These are phyloP conservation scores for Myopa testacea DNA, from an alignment of 2,888 invertebrate species.

Conservation along the genomic window DNA sequence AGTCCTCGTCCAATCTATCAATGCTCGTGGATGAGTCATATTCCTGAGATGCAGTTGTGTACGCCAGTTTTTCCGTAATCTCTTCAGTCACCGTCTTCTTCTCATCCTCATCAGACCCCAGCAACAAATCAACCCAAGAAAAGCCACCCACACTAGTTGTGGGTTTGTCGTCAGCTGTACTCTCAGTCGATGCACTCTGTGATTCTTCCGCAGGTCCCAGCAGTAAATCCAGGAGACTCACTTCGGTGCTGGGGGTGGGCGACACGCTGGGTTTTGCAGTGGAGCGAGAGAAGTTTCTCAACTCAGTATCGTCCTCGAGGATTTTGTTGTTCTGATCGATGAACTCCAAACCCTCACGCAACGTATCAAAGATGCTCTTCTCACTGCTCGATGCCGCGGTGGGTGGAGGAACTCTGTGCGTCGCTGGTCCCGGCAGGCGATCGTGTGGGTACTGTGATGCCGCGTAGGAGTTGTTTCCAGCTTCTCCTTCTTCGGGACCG, in stretches of 20 bases:
- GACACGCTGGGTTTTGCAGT: slow-evolving; percentile 35
- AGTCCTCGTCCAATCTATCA: slow-evolving; percentile 53
- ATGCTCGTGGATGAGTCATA: slow-evolving; percentile 41
- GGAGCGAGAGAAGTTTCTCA: slow-evolving; percentile 42
- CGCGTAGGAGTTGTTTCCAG: slow-evolving; percentile 49
- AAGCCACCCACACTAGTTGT: slow-evolving; percentile 48
- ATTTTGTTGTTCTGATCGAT: slow-evolving; percentile 64
- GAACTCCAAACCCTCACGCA: slow-evolving; percentile 64
- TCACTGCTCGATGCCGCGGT: slow-evolving; percentile 52
- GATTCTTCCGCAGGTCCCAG: slow-evolving; percentile 56
- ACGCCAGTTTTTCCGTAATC: slow-evolving; percentile 31
- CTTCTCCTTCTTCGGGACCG: slow-evolving; percentile 58
- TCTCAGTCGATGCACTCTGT: slow-evolving; percentile 1
- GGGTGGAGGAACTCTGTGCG: not conserved
- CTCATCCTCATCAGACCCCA: slow-evolving; percentile 60
- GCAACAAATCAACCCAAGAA: slow-evolving; percentile 59
- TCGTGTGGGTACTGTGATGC: slow-evolving; percentile 59
- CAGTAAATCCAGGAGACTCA: slow-evolving; percentile 61
- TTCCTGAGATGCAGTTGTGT: not conserved
- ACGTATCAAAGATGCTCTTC: slow-evolving; percentile 63
- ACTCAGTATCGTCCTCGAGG: slow-evolving; percentile 56
- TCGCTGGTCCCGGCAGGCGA: slow-evolving; percentile 53
- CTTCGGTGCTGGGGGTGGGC: slow-evolving; percentile 55
- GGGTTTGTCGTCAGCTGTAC: slow-evolving; percentile 48
- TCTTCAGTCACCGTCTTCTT: not conserved